phyloP scores from a whole-genome alignment of 2,888 invertebrate species.

The Seira sanloemensis region DNA sequence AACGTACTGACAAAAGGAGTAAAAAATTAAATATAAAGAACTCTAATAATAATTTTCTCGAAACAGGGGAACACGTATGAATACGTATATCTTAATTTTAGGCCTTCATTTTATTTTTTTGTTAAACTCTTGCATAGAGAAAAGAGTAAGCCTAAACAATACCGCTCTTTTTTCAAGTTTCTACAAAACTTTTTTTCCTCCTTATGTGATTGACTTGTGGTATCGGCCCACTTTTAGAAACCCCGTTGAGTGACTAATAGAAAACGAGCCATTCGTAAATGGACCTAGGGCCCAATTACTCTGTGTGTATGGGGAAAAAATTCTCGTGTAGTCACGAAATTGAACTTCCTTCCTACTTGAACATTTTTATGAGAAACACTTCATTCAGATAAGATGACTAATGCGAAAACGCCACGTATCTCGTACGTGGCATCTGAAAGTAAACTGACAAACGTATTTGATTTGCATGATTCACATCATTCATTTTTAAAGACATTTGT shows the following conservation, averaged over 20 bases:
- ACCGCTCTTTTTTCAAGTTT: background rate
- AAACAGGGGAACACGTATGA: no score
- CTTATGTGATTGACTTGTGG: conserved; percentile 34
- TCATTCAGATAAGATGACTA: background rate
- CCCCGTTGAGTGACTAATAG: conserved; percentile 40
- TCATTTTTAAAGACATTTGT: no score
- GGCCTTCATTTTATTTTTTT: no score
- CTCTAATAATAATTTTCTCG: no score
- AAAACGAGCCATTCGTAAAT: background rate
- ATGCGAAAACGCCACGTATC: background rate
- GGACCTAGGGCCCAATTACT: background rate
- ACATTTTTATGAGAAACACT: background rate
- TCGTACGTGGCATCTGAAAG: background rate
- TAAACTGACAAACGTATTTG: no score
- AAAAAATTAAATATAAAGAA: no score
- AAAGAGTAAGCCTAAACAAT: background rate
- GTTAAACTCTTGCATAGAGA: background rate
- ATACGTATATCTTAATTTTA: no score
- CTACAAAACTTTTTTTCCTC: conserved; percentile 8
- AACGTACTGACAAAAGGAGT: no score
- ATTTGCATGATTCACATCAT: no score
- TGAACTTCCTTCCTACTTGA: background rate
- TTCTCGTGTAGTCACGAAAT: conserved; percentile 37
- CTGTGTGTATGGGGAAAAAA: background rate
- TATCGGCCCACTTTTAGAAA: conserved; percentile 48